Conservation (phyloP, 2,888 invertebrate species). For the Drosophila flavopinicola region DNA sequence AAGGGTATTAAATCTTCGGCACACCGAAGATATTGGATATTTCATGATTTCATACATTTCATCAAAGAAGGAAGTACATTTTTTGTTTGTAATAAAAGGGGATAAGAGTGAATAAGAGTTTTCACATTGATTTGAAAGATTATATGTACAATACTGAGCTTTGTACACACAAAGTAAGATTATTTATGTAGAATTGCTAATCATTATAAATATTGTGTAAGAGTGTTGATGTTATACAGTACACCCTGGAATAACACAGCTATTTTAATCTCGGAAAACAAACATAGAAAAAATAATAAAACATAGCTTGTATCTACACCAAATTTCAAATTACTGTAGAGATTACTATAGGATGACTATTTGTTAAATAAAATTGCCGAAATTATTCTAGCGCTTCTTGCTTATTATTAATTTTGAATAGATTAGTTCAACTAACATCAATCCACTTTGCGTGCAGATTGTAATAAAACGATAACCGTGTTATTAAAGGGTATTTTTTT, state of each 20-base stretch:
- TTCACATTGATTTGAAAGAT: conserved; percentile 11
- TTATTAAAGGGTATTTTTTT: conserved; percentile 44
- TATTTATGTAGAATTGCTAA: conserved; percentile 21
- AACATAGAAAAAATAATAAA: conserved; percentile 1
- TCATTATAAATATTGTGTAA: conserved; percentile 21
- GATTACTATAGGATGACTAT: conserved; percentile 3
- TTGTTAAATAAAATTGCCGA: neutral
- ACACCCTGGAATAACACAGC: conserved; percentile 49
- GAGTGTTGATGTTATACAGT: conserved; percentile 24
- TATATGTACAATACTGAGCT: conserved; percentile 27
- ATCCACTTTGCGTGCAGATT: conserved; percentile 11
- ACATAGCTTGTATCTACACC: conserved; percentile 10
- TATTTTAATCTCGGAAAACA: conserved; percentile 1
- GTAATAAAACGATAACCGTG: conserved; percentile 29
- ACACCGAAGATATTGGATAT: neutral
- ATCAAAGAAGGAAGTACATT: neutral
- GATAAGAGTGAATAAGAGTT: neutral
- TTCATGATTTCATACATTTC: neutral
- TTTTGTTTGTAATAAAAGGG: neutral
- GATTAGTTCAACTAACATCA: conserved; percentile 5
- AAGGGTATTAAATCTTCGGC: conserved; percentile 5
- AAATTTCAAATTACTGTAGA: conserved; percentile 3
- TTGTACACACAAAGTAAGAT: conserved; percentile 24
- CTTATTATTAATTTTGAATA: conserved; percentile 2
- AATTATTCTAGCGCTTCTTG: neutral